Base-by-base conservation (phyloP, 2,113 vertebrate genomes). In the Marcusenius ussheri region DNA sequence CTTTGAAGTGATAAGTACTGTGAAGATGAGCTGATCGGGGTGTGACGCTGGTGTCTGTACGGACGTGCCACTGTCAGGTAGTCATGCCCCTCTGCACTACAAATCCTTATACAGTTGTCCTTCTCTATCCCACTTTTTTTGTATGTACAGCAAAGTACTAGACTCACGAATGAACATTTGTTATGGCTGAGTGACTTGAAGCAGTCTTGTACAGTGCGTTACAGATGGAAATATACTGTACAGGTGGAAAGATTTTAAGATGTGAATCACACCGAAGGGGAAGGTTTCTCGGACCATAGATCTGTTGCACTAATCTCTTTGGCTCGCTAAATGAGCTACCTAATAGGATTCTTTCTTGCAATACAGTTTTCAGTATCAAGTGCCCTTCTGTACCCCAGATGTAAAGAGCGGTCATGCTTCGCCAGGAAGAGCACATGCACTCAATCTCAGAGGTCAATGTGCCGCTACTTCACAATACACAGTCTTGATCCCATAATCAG, bases 241-340 rank as follows among this genome's bases (percentile, higher is more conserved):
- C 27, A 13, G n/a, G n/a, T 70, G n/a, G n/a, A 35, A 89, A 80
- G 70, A 77, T 80, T 80, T 89, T 89, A 80, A 19, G 35, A 35
- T 42, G 46, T 21, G 66, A 47, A 51, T 89, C 62, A 13, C 74
- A 62, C 8, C 1, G 21, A 70, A 49, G 8, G 42, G 88, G 13
- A 19, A 42, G 27, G 62, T 47, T 47, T 66, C 88, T 62, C 62
- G 5, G 66, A 3, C n/a, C 66, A 10, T 31, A 21, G 58, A 31
- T 89, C n/a, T 47, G 58, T 27, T 7, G 62, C 42, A 42, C 62
- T 89, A 47, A 77, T 50, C 46, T 49, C 47, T 90, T 92, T 94
- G 93, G 93, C 35, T 88, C 89, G 94, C 94, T 95, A 93, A 94
- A 93, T 95, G 93, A 94, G 94, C 93, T 95, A 94, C 94, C 93